Evolutionary conservation across 1,140 invertebrate species (phyloP).

Genomic region (Ostrea denselamellosa): DNA sequence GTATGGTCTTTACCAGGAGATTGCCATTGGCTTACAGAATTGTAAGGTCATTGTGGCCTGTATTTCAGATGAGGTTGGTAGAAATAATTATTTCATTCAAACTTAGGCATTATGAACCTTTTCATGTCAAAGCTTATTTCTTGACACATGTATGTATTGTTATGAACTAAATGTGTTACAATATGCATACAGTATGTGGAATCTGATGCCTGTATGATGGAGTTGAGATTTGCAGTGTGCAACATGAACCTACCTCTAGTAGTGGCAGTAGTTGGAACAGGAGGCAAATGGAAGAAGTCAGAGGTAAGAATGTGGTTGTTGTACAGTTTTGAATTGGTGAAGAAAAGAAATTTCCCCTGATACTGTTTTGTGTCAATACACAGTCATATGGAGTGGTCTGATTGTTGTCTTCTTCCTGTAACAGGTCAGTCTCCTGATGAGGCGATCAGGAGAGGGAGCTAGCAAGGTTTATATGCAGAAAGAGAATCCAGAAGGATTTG

Average conservation of each 20-base stretch:
- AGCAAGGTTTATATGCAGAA: slow-evolving; percentile 71
- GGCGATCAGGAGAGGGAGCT: slow-evolving; percentile 60
- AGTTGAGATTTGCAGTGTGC: slow-evolving; percentile 73
- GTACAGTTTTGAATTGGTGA: neutral
- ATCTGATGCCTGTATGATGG: slow-evolving; percentile 76
- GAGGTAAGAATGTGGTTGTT: slow-evolving; percentile 63
- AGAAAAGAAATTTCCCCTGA: neutral
- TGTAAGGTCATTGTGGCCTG: slow-evolving; percentile 72
- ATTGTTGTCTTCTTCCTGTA: neutral
- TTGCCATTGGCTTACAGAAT: slow-evolving; percentile 72
- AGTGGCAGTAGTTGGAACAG: slow-evolving; percentile 71
- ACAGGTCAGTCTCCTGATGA: slow-evolving; percentile 72
- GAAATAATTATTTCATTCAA: too few species aligned
- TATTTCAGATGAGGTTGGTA: slow-evolving; percentile 75
- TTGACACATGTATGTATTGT: too few species aligned
- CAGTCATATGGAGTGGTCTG: neutral
- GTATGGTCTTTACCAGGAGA: slow-evolving; percentile 73
- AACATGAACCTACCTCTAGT: slow-evolving; percentile 71
- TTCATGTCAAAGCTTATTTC: too few species aligned
- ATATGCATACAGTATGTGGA: slow-evolving; percentile 66
- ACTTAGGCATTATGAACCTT: too few species aligned
- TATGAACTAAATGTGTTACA: neutral
- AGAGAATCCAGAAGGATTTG: slow-evolving; percentile 62
- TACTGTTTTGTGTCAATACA: neutral
- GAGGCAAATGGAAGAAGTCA: slow-evolving; percentile 70